phyloP scores from a whole-genome alignment of 2,888 invertebrate genomes.

The Acleris holmiana region DNA sequence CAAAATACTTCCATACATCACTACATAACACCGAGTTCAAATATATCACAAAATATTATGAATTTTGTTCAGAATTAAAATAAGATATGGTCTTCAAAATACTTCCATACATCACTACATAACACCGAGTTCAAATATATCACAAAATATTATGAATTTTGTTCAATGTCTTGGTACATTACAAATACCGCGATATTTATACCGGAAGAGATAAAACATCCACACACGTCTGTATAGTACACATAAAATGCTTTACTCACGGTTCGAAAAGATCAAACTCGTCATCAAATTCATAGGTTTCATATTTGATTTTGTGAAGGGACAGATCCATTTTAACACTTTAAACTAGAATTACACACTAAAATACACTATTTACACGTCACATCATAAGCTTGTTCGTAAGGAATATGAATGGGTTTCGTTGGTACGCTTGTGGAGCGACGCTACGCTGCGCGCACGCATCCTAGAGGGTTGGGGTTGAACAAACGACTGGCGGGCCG shows the following conservation, averaged over 20 bases:
- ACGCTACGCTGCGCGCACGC: slow-evolving; percentile 62
- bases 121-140: too few relatives aligned
- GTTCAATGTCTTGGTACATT: too few relatives aligned
- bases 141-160: too few relatives aligned
- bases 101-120: too few relatives aligned
- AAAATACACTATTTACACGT: slow-evolving; percentile 42
- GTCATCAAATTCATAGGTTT: slow-evolving; percentile 56
- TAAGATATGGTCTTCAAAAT: too few relatives aligned
- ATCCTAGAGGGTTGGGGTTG: slow-evolving; percentile 64
- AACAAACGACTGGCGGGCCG: slow-evolving; percentile 52
- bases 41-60: too few relatives aligned
- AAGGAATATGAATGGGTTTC: slow-evolving; percentile 7
- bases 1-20: too few relatives aligned
- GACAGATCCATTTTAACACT: slow-evolving; percentile 70
- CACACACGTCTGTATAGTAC: too few relatives aligned
- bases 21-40: too few relatives aligned
- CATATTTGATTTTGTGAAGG: slow-evolving; percentile 64
- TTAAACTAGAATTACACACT: slow-evolving; percentile 49
- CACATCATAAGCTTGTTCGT: slow-evolving; percentile 47
- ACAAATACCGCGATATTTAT: too few relatives aligned
- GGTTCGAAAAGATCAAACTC: slow-evolving; percentile 56
- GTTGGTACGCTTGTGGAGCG: slow-evolving; percentile 25
- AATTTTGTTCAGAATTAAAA: too few relatives aligned
- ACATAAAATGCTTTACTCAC: slow-evolving; percentile 44
- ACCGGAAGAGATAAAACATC: neutral